phyloP scores from a whole-genome alignment of 1,140 invertebrate genomes.

The Melitaea cinxia region DNA sequence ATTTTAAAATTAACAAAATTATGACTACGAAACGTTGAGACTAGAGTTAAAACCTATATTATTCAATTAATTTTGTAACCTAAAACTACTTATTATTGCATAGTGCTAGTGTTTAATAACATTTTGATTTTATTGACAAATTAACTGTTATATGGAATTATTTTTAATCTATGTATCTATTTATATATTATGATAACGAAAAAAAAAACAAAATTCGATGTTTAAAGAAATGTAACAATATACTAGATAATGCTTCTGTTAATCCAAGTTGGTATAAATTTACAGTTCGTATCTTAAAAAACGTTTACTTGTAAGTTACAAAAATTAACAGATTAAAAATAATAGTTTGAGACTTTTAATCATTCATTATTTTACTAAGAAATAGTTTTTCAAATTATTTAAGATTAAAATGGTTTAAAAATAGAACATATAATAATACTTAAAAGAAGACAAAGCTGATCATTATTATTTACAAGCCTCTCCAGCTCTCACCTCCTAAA shows the following conservation, averaged over 20 bases:
- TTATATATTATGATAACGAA: constrained; percentile 27
- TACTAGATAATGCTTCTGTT: too few species aligned
- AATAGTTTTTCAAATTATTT: not conserved
- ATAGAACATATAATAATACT: constrained; percentile 22
- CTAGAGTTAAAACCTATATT: constrained; percentile 70
- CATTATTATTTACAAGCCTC: constrained; percentile 70
- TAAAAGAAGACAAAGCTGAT: constrained; percentile 26
- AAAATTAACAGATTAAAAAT: too few species aligned
- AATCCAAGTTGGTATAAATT: not conserved
- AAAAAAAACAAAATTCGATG: constrained; percentile 49
- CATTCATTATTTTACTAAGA: not conserved
- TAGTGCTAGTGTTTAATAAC: constrained; percentile 50
- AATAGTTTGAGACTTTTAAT: not conserved
- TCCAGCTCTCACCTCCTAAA: constrained; percentile 39
- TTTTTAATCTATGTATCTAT: constrained; percentile 15
- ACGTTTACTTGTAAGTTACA: too few species aligned
- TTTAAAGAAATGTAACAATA: too few species aligned
- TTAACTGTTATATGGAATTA: not conserved
- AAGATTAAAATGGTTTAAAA: constrained; percentile 17
- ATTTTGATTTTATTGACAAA: constrained; percentile 32
- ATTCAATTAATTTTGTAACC: constrained; percentile 45
- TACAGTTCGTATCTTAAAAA: too few species aligned
- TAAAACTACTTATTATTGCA: constrained; percentile 49
- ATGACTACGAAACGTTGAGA: constrained; percentile 71
- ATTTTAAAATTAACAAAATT: constrained; percentile 57